phyloP scores from a whole-genome alignment of 2,113 vertebrate genomes.

The Podarcis raffonei region DNA sequence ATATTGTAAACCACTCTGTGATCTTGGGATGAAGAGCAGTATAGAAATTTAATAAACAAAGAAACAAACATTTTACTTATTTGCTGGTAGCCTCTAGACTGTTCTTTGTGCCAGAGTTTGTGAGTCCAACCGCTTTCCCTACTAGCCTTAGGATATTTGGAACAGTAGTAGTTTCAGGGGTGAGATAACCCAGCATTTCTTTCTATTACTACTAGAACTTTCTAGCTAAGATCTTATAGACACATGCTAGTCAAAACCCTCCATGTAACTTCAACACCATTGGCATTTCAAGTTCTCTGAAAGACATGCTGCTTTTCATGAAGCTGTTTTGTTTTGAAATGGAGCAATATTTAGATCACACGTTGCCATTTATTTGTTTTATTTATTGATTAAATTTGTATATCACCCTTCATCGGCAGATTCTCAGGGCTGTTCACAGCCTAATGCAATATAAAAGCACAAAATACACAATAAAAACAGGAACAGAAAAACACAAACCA shows the following conservation, averaged over 20 bases:
- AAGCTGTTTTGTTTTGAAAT: background rate
- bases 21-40: too few species aligned
- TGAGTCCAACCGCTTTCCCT: background rate
- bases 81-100: accelerated
- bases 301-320: background rate
- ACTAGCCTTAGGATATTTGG: background rate
- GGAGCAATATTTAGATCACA: background rate
- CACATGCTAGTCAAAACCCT: background rate
- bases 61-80: too few species aligned
- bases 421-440: too few species aligned
- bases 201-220: background rate
- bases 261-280: background rate
- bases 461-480: too few species aligned
- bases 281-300: background rate
- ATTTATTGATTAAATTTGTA: too few species aligned
- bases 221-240: background rate
- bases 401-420: too few species aligned
- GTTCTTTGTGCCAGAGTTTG: too few species aligned
- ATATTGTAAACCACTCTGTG: too few species aligned
- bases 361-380: too few species aligned
- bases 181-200: background rate
- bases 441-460: too few species aligned
- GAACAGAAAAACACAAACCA: too few species aligned
- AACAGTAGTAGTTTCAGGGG: background rate
- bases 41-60: too few species aligned